Evolutionary conservation across 2,888 invertebrate species (phyloP).

Genomic region (Listrodromus nycthemerus): DNA sequence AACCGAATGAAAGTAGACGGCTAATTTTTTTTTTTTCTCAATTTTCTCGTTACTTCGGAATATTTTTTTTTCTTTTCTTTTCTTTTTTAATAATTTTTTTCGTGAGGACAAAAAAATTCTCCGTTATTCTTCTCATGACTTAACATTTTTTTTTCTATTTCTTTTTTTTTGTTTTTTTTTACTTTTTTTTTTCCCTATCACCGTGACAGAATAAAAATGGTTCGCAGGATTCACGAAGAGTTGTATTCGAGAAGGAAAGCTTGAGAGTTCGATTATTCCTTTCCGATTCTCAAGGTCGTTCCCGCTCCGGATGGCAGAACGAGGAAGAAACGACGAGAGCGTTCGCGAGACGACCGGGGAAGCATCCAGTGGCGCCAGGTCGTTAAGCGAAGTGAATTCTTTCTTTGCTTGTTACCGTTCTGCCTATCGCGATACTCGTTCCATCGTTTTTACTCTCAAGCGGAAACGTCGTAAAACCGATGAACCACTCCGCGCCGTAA

Average conservation of each 20-base stretch:
- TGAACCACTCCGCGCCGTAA: not conserved
- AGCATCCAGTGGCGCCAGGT: conserved; percentile 42
- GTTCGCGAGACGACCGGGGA: not conserved
- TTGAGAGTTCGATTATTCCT: not conserved
- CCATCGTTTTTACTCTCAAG: conserved; percentile 29
- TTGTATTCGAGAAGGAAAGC: not conserved
- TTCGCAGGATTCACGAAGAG: not conserved
- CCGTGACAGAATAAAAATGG: not conserved
- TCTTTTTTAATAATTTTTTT: no score
- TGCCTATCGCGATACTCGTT: not conserved
- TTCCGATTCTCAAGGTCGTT: conserved; percentile 3
- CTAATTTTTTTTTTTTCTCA: no score
- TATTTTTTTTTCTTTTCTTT: no score
- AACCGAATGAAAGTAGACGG: not conserved
- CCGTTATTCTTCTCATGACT: no score
- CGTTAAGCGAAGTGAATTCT: conserved; percentile 54
- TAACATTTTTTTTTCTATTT: not conserved
- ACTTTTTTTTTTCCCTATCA: not conserved
- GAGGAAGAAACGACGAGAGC: not conserved
- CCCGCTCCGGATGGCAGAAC: not conserved
- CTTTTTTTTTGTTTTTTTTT: no score
- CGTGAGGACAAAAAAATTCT: no score
- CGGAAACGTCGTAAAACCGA: conserved; percentile 40
- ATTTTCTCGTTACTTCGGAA: no score
- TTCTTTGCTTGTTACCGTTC: conserved; percentile 2